phyloP scores from a whole-genome alignment of 2,113 vertebrate species.

The human region GRCh38 chr2:111493501-111494000 shows the following conservation, averaged over 20 bases:
- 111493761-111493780: neutral
- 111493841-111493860: neutral
- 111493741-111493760: neutral
- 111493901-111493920: neutral
- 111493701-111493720: neutral
- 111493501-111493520: neutral
- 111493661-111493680: neutral
- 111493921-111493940: conserved; percentile 34
- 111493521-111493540: rapidly evolving
- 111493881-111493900: neutral
- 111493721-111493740: neutral
- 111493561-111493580: neutral
- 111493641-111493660: neutral
- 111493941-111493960: conserved; percentile 64
- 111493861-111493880: neutral
- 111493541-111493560: neutral
- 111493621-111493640: neutral
- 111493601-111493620: neutral
- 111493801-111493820: neutral
- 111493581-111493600: neutral
- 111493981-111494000: conserved; percentile 79
- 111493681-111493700: neutral
- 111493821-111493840: neutral
- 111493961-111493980: conserved; percentile 86
- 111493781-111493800: too few species aligned